Base-by-base conservation (phyloP, 2,113 vertebrate genomes). In the Neotoma lepida region DNA sequence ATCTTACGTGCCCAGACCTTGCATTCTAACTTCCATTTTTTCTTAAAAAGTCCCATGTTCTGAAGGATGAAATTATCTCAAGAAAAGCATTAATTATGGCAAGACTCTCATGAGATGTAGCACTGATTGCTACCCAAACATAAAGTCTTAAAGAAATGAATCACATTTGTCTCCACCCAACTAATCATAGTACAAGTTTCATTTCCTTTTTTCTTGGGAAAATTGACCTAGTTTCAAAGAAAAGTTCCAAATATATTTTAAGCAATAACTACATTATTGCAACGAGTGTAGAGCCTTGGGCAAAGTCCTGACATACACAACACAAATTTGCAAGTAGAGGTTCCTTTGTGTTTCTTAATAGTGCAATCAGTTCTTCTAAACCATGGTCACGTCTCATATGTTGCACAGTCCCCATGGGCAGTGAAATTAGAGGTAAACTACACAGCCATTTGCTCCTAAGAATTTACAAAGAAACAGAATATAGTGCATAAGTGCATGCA, bases 371-470 rank as follows among this genome's bases (percentile, higher is more conserved):
- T 39, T 39, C 81, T 90, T 86, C 46, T 41, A 84, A 88, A 54
- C 41, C 54, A 35, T 9, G 33, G 56, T 35, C 91, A 80, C 13
- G 22, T 66, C 12, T 64, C 39, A 33, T 12, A 20, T 6, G 61
- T 1, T 46, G 13, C 39, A 81, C 3, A 7, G 33, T 87, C 61
- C 76, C 12, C 15, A 15, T 22, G 73, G 88, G 41, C 51, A 54
- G 61, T 64, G 39, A 39, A 95, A 95, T 68, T 76, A 94, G n/a
- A 80, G 80, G 13, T 49, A 33, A 90, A 74, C 76, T n/a, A 54
- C 49, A 58, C 33, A 63, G 41, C 15, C 56, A 30, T 70, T 94
- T 66, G 51, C 70, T 77, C 14, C 56, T 86, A 76, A 41, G 74
- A 76, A 80, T 89, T 76, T 85, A 80, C 22, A 76, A 61, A 7